Evolutionary conservation across 2,888 invertebrate species (phyloP), one percentile per base, ranked within the genome.

Genomic region (Hedya salicella): DNA sequence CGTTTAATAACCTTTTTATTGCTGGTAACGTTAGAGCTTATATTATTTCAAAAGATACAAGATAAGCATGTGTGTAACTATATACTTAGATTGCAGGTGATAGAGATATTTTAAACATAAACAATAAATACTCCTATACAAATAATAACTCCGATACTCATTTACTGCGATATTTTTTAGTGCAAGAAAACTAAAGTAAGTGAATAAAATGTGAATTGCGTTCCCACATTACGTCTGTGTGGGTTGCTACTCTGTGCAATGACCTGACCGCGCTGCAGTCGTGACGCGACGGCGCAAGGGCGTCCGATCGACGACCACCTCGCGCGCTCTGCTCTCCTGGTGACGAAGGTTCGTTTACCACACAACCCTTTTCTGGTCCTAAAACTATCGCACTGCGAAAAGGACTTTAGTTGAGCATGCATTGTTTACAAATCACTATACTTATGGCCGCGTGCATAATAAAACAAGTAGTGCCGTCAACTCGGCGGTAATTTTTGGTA

Each of bases 291-390:
- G 78, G 82, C 80, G 85, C 81, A 78, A 83, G 80, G 85, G 83
- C 81, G 71, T 76, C 79, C 71, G 74, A 70, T 74, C 75, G 72
- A 62, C 75, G 70, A 84, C 74, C 85, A 74, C 83, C 77, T 83
- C 70, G 69, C 70, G 61, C 42, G 62, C 73, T 83, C 80, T 90
- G 83, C 71, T 73, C 73, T 78, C 88, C 88, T 89, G 78, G 87
- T 89, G 77, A 57, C 72, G 76, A 89, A 90, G 89, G 88, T 90
- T 88, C 83, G 80, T 73, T 79, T 76, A 78, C 78, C 76, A 80
- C 77, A 82, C 85, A 90, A 89, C 90, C 90, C 89, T 90, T 90
- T 86, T 81, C 82, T 83, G 79, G 86, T 84, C 83, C 87, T 88
- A 85, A 83, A 83, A 78, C 73, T 75, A 70, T 71, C 71, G 72